phyloP scores from a whole-genome alignment of 2,113 vertebrate species.

The Microcebus griseorufus region DNA sequence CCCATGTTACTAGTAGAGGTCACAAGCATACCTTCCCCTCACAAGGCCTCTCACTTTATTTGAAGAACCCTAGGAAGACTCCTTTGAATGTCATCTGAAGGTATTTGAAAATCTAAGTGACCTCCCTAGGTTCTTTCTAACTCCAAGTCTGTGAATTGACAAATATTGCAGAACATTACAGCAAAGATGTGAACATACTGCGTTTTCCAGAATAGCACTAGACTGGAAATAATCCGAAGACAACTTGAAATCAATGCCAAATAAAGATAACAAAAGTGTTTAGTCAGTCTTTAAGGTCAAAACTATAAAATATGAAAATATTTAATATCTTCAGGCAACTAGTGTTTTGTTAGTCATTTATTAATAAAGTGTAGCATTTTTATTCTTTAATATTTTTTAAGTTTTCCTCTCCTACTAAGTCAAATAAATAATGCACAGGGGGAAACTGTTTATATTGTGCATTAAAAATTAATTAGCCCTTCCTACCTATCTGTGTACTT shows the following conservation, averaged over 20 bases:
- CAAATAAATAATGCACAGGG: slow-evolving; percentile 30
- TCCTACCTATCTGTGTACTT: background rate
- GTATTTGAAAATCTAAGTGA: background rate
- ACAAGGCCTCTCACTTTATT: background rate
- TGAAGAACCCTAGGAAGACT: background rate
- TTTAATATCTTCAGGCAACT: background rate
- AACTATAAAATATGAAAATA: background rate
- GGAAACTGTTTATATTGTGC: background rate
- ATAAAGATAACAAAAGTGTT: background rate
- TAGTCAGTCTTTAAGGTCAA: background rate
- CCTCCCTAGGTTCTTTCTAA: background rate
- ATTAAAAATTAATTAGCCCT: background rate
- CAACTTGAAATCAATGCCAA: background rate
- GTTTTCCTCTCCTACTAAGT: background rate
- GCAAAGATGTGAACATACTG: background rate
- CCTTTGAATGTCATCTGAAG: background rate
- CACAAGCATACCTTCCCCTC: background rate
- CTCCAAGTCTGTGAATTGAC: background rate
- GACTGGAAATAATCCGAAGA: background rate
- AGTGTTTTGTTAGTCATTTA: slow-evolving; percentile 27
- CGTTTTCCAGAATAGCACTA: background rate
- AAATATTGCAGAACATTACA: background rate
- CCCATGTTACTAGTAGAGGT: background rate
- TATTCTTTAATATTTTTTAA: slow-evolving; percentile 10
- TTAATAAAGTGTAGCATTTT: slow-evolving; percentile 26